Evolutionary conservation across 2,888 invertebrate species (phyloP), one percentile per base, ranked within the genome.

Genomic region (Epirrhoe tristata): DNA sequence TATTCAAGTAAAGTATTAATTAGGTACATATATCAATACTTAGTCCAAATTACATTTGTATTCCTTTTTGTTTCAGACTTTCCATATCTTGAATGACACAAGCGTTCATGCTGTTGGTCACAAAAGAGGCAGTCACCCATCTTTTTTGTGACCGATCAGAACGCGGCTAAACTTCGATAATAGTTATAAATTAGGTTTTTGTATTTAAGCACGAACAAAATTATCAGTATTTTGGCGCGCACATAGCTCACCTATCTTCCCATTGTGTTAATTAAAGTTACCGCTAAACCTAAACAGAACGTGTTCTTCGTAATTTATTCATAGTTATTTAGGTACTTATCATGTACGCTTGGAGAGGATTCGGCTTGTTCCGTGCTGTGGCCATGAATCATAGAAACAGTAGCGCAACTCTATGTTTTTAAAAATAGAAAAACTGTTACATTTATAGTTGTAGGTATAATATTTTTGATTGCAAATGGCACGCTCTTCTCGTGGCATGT

Each of bases 321-420:
- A 67, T 67, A 61, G 63, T 64, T 67, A 67, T 67, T 68, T 68
- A 54, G 60, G 64, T 64, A 67, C 59, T 63, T 67, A 59, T 67
- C 63, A 63, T 67, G 67, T 63, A 60, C 67, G 60, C 63, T 58
- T 4, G 53, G 57, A 53, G 63, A 63, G 63, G 59, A 60, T 63
- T 54, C 48, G 36, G 57, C 63, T 60, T 60, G 60, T 63, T 60
- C 60, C 32, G 36, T 60, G 51, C 56, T 60, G 52, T 57, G 63
- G 51, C 31, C 14, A 57, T 24, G n/a, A 63, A 53, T 50, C 6
- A 16, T 43, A 5, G 10, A 43, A 59, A 5, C 56, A 60, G 67
- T 53, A 67, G 50, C 31, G 17, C 63, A 63, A 53, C 57, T 67
- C 12, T 3, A 24, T 24, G 24, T 24, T 24, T 24, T 24, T 24